Evolutionary conservation across 92 coral and sea anemone species (phyloP).

Genomic region (Bergia sp.): DNA sequence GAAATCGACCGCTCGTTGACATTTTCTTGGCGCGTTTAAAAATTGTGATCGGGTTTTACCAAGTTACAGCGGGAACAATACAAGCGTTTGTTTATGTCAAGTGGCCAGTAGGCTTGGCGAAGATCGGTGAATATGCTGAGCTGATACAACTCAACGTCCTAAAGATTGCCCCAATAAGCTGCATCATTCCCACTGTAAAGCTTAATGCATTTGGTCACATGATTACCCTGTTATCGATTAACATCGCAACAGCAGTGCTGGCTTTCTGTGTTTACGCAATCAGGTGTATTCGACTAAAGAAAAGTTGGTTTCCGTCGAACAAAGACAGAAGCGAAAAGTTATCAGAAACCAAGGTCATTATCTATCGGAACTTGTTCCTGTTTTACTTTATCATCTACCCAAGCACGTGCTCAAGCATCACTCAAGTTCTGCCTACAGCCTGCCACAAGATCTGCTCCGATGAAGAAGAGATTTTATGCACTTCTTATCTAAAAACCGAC

Average conservation of each 20-base stretch:
- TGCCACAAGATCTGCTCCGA: conserved; percentile 65
- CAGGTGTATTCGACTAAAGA: conserved; percentile 32
- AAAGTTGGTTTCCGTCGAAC: conserved; percentile 4
- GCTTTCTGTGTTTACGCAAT: conserved; percentile 40
- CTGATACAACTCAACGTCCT: conserved; percentile 66
- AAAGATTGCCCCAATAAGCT: conserved; percentile 67
- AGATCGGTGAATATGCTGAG: conserved; percentile 60
- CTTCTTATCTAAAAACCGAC: conserved; percentile 67
- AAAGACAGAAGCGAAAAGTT: conserved; percentile 8
- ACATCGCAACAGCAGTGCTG: conserved; percentile 16
- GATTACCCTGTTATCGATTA: conserved; percentile 44
- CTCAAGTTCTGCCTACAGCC: conserved; percentile 59
- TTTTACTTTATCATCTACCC: conserved; percentile 65
- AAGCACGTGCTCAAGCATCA: conserved; percentile 61
- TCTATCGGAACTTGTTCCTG: conserved; percentile 59
- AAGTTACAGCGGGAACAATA: conserved; percentile 59
- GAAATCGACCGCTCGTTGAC: conserved; percentile 54
- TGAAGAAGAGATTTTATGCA: conserved; percentile 36
- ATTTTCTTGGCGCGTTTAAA: conserved; percentile 63
- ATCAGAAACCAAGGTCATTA: conserved; percentile 32
- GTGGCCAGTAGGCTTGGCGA: conserved; percentile 64
- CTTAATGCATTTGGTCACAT: conserved; percentile 54
- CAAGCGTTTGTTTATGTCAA: conserved; percentile 69
- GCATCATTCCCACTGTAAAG: conserved; percentile 50
- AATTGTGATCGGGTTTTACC: conserved; percentile 68